Conservation (phyloP, 92 coral and sea anemone genomes). For the Epizoanthus rinbou region DNA sequence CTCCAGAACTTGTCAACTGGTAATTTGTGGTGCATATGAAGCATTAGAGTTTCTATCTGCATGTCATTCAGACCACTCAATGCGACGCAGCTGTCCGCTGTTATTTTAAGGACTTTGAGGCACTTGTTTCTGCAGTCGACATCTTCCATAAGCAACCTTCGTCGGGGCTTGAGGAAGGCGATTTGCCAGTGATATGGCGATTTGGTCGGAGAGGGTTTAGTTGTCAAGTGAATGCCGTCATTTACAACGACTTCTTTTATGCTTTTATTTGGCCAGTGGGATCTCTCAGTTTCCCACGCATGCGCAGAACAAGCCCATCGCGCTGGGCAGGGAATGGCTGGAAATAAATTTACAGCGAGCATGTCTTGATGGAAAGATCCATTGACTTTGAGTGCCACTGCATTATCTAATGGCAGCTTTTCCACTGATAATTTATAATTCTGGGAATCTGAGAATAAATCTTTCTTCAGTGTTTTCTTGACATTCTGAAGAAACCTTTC, state of each 20-base stretch:
- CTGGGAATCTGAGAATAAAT: background rate
- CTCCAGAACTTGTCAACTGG: conserved; percentile 69
- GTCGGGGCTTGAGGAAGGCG: conserved; percentile 59
- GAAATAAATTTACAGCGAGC: conserved; percentile 51
- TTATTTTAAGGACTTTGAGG: conserved; percentile 55
- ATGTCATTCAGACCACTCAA: conserved; percentile 46
- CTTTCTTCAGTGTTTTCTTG: conserved; percentile 27
- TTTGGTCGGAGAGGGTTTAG: conserved; percentile 58
- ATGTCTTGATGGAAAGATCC: conserved; percentile 34
- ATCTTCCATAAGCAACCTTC: conserved; percentile 45
- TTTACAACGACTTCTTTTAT: conserved; percentile 53
- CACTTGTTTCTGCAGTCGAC: conserved; percentile 69
- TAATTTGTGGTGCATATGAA: conserved; percentile 56
- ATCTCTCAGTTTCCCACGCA: conserved; percentile 69
- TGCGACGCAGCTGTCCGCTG: conserved; percentile 41
- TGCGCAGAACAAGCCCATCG: conserved; percentile 80
- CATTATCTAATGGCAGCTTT: conserved; percentile 44
- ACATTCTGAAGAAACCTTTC: conserved; percentile 55
- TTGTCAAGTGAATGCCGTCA: conserved; percentile 65
- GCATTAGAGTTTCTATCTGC: conserved; percentile 57
- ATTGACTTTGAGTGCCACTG: conserved; percentile 53
- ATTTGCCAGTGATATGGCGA: conserved; percentile 83
- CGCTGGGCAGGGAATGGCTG: conserved; percentile 68
- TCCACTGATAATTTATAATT: conserved; percentile 24
- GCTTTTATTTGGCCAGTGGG: conserved; percentile 66